These are phyloP conservation scores for Cyclopterus lumpus DNA, from an alignment of 2,797 vertebrate genomes.

Conservation along the genomic window DNA sequence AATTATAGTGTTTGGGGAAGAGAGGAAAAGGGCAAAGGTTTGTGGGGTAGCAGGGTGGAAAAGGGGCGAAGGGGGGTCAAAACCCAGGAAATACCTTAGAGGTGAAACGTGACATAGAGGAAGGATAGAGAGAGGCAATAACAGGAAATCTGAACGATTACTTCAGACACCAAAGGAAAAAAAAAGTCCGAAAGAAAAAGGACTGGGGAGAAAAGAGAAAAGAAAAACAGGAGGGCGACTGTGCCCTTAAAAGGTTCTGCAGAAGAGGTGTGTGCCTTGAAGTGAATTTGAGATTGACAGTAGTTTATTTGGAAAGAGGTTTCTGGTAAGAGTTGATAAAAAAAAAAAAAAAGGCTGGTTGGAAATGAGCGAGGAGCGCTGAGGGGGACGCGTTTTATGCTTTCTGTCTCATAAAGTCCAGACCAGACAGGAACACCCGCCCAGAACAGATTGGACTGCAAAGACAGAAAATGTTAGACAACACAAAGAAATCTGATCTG, in stretches of 20 bases:
- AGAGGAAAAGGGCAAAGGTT: conserved; percentile 55
- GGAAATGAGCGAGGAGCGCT: conserved; percentile 53
- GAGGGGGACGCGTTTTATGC: conserved; percentile 27
- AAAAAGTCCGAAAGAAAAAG: conserved; percentile 12
- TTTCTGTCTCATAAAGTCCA: conserved; percentile 49
- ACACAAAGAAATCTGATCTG: conserved; percentile 31
- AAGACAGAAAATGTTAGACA: conserved; percentile 7
- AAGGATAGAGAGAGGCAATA: conserved; percentile 73
- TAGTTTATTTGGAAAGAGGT: conserved; percentile 67
- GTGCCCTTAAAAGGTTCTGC: conserved; percentile 75
- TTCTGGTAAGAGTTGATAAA: conserved; percentile 74
- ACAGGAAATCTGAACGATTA: conserved; percentile 80
- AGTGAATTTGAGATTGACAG: conserved; percentile 40
- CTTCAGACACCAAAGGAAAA: conserved; percentile 70
- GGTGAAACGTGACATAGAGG: conserved; percentile 73
- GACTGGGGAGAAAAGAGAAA: conserved; percentile 41
- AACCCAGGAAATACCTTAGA: conserved; percentile 85
- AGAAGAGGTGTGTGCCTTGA: conserved; percentile 53
- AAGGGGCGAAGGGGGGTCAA: conserved; percentile 42
- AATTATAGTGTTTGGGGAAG: conserved; percentile 71
- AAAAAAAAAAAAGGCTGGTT: conserved; percentile 41
- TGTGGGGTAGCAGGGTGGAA: conserved; percentile 41
- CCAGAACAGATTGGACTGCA: conserved; percentile 42
- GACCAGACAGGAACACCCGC: conserved; percentile 37
- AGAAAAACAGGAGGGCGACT: conserved; percentile 62